phyloP scores from a whole-genome alignment of 1,140 invertebrate genomes.

The Dendroctonus valens region DNA sequence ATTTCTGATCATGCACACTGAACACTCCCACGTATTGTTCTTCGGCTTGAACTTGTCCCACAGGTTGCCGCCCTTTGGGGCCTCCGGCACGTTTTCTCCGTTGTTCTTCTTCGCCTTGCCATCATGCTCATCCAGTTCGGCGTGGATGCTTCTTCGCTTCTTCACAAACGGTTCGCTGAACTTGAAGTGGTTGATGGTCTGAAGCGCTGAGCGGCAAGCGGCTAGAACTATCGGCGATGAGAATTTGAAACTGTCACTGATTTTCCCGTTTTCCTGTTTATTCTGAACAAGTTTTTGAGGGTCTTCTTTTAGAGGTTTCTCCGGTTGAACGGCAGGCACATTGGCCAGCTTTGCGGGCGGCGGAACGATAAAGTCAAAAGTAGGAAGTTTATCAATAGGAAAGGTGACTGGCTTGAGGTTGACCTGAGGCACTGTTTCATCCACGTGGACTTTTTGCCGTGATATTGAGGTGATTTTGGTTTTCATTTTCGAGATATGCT shows the following conservation, averaged over 20 bases:
- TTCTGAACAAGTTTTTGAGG: not conserved
- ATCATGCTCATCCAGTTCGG: conserved; percentile 33
- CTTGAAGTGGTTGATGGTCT: conserved; percentile 55
- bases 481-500: conserved; percentile 54
- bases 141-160: conserved; percentile 26
- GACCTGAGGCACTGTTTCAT: conserved; percentile 53
- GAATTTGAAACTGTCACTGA: conserved; percentile 37
- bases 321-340: too few species aligned
- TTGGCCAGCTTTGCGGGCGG: conserved; percentile 4
- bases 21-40: conserved; percentile 56
- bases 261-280: not conserved
- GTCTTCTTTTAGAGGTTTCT: not conserved
- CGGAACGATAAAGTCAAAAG: conserved; percentile 57
- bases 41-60: conserved; percentile 46
- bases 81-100: conserved; percentile 9
- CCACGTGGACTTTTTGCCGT: conserved; percentile 46
- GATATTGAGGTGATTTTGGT: conserved; percentile 45
- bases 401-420: conserved; percentile 61
- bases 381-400: conserved; percentile 62
- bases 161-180: conserved; percentile 55
- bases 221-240: conserved; percentile 45
- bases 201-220: conserved; percentile 42
- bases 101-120: conserved; percentile 59
- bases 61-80: conserved; percentile 24
- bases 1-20: conserved; percentile 58